phyloP scores from a whole-genome alignment of 1,140 invertebrate species.

The Campoletis sonorensis region DNA sequence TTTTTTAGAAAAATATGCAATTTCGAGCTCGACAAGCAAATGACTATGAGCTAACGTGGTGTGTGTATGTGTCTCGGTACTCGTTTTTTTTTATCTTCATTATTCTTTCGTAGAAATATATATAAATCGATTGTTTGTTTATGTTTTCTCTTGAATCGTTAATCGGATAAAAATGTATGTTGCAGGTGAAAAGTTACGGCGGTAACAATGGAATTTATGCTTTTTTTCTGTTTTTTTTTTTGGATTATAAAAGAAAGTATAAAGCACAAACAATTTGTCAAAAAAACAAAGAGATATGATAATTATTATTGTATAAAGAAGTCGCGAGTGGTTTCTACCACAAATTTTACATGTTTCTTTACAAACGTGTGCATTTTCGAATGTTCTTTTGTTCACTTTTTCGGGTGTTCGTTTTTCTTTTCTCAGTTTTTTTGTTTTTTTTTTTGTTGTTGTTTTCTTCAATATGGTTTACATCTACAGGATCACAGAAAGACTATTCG shows the following conservation, averaged over 20 bases:
- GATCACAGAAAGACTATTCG: conserved; percentile 64
- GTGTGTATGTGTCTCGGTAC: too few relatives aligned
- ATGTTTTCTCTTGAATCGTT: neutral
- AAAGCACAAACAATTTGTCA: neutral
- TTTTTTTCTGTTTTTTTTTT: too few relatives aligned
- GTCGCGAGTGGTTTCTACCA: neutral
- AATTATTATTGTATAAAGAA: too few relatives aligned
- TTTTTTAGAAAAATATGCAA: conserved; percentile 63
- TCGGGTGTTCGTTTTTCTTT: conserved; percentile 6
- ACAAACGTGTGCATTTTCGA: neutral
- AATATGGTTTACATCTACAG: conserved; percentile 58
- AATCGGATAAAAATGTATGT: conserved; percentile 34
- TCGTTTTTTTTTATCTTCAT: conserved; percentile 15
- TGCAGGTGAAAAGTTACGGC: too few relatives aligned
- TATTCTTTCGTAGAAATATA: conserved; percentile 48
- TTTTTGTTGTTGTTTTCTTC: too few relatives aligned
- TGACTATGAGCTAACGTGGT: conserved; percentile 40
- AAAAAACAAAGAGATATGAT: neutral
- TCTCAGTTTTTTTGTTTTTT: neutral
- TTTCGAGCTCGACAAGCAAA: conserved; percentile 54
- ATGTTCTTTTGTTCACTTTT: neutral
- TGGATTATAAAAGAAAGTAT: neutral
- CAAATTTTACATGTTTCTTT: neutral
- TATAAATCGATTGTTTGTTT: conserved; percentile 44
- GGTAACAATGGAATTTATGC: neutral